Evolutionary conservation across 2,888 invertebrate species (phyloP).

Genomic region (Amiota mariae): DNA sequence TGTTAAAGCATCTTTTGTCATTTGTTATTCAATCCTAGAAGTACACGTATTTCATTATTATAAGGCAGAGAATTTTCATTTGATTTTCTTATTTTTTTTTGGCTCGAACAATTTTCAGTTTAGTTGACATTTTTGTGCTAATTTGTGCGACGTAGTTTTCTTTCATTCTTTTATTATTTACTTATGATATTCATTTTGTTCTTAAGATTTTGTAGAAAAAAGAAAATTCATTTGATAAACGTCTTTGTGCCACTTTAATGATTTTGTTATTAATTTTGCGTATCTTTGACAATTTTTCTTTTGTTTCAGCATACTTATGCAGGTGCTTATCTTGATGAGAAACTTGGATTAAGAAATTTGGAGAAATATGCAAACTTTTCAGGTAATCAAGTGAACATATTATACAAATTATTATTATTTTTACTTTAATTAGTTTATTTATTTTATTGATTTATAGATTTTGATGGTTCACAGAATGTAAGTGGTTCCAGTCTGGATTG

Average conservation of each 20-base stretch:
- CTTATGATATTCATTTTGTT: conserved; percentile 20
- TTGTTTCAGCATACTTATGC: conserved; percentile 71
- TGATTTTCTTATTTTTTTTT: not conserved
- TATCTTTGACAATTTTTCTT: not conserved
- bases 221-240: conserved; percentile 40
- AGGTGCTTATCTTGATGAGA: conserved; percentile 72
- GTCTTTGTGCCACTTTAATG: conserved; percentile 39
- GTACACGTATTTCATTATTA: too few relatives aligned
- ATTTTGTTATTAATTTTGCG: conserved; percentile 25
- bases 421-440: conserved; percentile 10
- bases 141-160: conserved; percentile 32
- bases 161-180: conserved; percentile 27
- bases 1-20: too few relatives aligned
- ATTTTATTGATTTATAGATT: conserved; percentile 72
- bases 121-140: conserved; percentile 10
- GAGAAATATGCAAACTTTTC: conserved; percentile 70
- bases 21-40: too few relatives aligned
- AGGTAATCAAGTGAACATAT: conserved; percentile 57
- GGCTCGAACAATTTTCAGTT: not conserved
- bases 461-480: conserved; percentile 69
- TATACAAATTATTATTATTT: not conserved
- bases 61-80: too few relatives aligned
- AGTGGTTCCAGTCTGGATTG: conserved; percentile 80
- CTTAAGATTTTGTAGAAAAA: not conserved
- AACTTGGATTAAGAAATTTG: conserved; percentile 69